A percentile compares a stretch with the other conserved stretches of the same genome.
Conservation (phyloP, 1,140 invertebrate genomes). For the Pseudomyrmex concolor region DNA sequence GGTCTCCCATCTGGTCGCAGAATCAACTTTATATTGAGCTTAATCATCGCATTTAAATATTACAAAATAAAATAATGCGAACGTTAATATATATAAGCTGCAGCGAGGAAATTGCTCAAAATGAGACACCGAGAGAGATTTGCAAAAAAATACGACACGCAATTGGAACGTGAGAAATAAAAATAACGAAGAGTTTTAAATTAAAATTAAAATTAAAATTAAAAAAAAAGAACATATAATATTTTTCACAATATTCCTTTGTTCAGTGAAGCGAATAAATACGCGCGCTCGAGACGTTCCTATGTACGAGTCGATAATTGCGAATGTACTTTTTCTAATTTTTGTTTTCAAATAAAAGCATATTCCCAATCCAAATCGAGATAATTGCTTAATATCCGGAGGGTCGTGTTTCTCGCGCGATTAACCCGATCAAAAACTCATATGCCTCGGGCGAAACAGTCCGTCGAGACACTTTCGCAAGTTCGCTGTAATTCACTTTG, state of each 20-base stretch:
- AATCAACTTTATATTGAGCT: not conserved
- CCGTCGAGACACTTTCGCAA: conserved; percentile 30
- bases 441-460: conserved; percentile 8
- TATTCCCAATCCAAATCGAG: conserved; percentile 40
- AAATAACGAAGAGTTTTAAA: too few relatives aligned
- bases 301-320: not conserved
- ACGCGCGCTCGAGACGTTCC: too few relatives aligned
- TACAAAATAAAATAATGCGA: not conserved
- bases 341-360: conserved; percentile 1
- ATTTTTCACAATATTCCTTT: not conserved
- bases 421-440: conserved; percentile 41
- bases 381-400: conserved; percentile 62
- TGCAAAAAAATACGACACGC: not conserved
- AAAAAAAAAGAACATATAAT: too few relatives aligned
- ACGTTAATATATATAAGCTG: not conserved
- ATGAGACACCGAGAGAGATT: not conserved
- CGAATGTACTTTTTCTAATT: not conserved
- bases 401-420: conserved; percentile 1
- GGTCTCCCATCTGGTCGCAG: too few relatives aligned
- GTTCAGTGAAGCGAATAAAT: not conserved
- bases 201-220: not conserved
- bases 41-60: conserved; percentile 15
- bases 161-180: not conserved
- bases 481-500: conserved; percentile 35
- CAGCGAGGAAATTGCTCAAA: not conserved